These are phyloP conservation scores for Nothura maculosa DNA, from an alignment of 2,797 vertebrate species.

Conservation along the genomic window DNA sequence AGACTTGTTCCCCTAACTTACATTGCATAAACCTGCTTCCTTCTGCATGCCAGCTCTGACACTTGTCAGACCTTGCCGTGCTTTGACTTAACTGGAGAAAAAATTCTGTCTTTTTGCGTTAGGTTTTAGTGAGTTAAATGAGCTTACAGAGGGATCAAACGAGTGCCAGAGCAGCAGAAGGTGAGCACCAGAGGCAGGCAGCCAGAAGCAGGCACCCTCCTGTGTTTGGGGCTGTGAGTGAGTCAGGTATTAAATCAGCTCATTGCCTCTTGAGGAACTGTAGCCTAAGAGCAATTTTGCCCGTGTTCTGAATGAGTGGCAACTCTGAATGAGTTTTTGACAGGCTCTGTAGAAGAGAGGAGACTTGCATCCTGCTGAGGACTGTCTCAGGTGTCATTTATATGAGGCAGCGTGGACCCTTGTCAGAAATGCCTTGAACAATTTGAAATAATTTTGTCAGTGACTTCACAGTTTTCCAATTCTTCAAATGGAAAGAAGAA, in stretches of 20 bases:
- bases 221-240: neutral
- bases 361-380: neutral
- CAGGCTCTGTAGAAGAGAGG: neutral
- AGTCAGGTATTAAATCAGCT: neutral
- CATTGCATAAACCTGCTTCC: neutral
- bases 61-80: neutral
- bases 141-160: neutral
- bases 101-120: neutral
- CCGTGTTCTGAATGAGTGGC: neutral
- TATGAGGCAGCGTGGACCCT: neutral
- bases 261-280: neutral
- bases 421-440: neutral
- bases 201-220: neutral
- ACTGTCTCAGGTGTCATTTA: neutral
- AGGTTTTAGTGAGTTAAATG: neutral
- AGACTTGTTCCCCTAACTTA: neutral
- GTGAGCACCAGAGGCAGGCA: neutral
- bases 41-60: neutral
- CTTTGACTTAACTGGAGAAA: neutral
- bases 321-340: neutral
- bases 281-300: neutral
- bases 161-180: neutral
- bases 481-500: neutral
- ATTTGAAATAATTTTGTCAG: neutral
- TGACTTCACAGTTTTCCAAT: neutral